These are phyloP conservation scores for Drosophila ochracea DNA, from an alignment of 2,888 invertebrate species.

Conservation along the genomic window DNA sequence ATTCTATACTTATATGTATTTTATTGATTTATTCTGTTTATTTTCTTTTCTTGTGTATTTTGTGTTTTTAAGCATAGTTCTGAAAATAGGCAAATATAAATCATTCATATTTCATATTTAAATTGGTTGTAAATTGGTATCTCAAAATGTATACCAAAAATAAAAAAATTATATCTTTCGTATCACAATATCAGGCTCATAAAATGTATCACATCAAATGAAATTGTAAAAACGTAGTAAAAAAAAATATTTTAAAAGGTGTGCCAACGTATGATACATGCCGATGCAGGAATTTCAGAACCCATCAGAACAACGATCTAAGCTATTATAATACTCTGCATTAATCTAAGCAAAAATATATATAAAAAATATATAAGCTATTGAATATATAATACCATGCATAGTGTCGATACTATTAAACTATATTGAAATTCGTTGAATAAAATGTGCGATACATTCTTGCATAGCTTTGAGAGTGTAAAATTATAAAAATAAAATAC, in stretches of 20 bases:
- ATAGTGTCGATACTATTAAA: not conserved
- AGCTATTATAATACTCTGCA: not conserved
- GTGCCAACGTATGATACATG: not conserved
- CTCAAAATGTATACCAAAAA: not conserved
- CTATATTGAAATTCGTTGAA: not conserved
- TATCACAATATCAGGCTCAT: not conserved
- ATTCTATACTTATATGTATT: not conserved
- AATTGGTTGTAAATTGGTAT: not conserved
- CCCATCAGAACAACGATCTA: not conserved
- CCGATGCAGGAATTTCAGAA: not conserved
- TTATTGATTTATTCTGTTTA: not conserved
- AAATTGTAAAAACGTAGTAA: not conserved
- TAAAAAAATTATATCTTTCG: not conserved
- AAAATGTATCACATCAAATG: not conserved
- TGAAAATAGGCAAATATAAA: not conserved
- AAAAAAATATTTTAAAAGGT: not conserved
- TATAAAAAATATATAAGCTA: not conserved
- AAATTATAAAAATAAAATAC: not conserved
- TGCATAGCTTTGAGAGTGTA: not conserved
- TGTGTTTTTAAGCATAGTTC: not conserved
- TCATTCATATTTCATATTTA: not conserved
- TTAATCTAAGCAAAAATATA: not conserved
- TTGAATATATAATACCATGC: not conserved
- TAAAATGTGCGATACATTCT: not conserved
- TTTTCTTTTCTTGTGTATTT: not conserved